Evolutionary conservation across 2,113 vertebrate genomes (phyloP).

Genomic region (Mormoops blainvillei): DNA sequence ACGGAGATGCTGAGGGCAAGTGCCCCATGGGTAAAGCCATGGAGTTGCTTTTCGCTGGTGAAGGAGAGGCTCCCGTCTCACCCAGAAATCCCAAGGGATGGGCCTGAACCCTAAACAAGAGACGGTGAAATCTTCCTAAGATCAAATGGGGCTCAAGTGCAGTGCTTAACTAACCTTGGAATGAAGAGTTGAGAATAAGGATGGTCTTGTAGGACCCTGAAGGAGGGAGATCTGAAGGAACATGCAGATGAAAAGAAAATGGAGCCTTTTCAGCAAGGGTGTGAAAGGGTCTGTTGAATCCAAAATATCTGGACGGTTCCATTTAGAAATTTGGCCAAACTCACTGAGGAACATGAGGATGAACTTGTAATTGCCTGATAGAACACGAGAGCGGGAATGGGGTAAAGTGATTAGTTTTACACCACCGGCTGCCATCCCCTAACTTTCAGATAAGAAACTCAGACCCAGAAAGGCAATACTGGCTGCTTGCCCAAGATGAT

Average conservation of each 20-base stretch:
- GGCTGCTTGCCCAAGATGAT: not conserved
- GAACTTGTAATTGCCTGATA: not conserved
- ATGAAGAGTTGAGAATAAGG: not conserved
- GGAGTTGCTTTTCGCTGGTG: not conserved
- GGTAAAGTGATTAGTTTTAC: not conserved
- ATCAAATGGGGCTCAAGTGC: not conserved
- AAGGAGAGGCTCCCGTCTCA: not conserved
- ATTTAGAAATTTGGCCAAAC: not conserved
- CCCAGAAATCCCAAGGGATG: not conserved
- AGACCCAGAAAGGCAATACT: not conserved
- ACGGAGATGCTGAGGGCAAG: not conserved
- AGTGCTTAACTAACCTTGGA: not conserved
- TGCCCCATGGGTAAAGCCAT: not conserved
- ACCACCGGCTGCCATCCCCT: not conserved
- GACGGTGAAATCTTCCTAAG: not conserved
- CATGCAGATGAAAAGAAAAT: not conserved
- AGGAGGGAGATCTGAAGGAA: not conserved
- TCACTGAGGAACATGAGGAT: not conserved
- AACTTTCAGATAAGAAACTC: conserved; percentile 2
- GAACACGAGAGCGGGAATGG: accelerated
- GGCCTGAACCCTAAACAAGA: not conserved
- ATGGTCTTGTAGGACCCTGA: not conserved
- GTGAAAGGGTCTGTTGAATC: not conserved
- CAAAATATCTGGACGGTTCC: not conserved
- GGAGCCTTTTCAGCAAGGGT: not conserved